These are phyloP conservation scores for Entosphenus tridentatus DNA, from an alignment of 2,113 vertebrate species.

Conservation along the genomic window DNA sequence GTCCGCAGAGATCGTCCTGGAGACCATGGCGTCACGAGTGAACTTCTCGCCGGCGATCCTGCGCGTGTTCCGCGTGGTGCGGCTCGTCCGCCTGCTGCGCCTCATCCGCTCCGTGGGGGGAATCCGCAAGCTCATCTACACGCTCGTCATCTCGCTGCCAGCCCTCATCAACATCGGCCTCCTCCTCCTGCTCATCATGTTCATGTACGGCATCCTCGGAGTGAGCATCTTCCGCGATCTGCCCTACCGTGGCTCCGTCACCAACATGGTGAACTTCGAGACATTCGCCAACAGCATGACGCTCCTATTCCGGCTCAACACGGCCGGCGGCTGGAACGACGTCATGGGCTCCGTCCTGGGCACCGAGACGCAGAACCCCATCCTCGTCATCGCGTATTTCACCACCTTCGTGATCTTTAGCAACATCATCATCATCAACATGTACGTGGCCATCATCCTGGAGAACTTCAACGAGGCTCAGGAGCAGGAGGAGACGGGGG, in stretches of 20 bases:
- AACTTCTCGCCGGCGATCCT: conserved; percentile 9
- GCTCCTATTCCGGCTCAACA: conserved; percentile 10
- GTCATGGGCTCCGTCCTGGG: conserved; percentile 6
- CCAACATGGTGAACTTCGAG: conserved; percentile 11
- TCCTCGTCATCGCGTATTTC: conserved; percentile 8
- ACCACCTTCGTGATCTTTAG: conserved; percentile 8
- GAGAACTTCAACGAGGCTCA: conserved; percentile 11
- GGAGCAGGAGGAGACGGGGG: conserved; percentile 9
- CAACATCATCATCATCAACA: conserved; percentile 10
- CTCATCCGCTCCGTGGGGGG: conserved; percentile 8
- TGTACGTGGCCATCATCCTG: conserved; percentile 11
- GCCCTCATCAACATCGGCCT: conserved; percentile 11
- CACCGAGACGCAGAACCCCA: background rate
- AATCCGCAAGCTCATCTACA: conserved; percentile 10
- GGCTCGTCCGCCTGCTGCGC: conserved; percentile 8
- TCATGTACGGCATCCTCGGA: conserved; percentile 10
- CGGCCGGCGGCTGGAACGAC: conserved; percentile 10
- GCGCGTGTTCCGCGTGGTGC: conserved; percentile 8
- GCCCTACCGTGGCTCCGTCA: conserved; percentile 1
- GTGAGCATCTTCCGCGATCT: conserved; percentile 10
- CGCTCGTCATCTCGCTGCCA: conserved; percentile 10
- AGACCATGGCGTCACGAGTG: conserved; percentile 5
- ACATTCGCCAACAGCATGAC: conserved; percentile 11
- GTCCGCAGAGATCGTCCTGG: conserved; percentile 8
- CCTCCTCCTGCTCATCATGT: conserved; percentile 10